Evolutionary conservation across 92 coral and sea anemone species (phyloP).

Genomic region (Epizoanthus scotinus): DNA sequence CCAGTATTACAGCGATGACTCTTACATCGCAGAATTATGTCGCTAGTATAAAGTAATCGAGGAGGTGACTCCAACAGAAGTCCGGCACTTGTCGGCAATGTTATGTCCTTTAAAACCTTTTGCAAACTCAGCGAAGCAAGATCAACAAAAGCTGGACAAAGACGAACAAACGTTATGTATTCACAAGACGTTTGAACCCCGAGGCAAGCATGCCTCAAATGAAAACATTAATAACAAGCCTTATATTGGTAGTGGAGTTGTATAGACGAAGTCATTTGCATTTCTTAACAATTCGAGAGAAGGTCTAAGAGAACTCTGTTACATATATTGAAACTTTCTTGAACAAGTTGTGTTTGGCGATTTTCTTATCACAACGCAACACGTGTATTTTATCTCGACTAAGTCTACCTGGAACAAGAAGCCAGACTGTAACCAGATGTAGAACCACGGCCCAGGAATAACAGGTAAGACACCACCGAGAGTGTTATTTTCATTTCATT

Average conservation of each 20-base stretch:
- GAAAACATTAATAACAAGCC: slow-evolving; percentile 36
- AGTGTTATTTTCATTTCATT: not conserved
- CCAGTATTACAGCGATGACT: not conserved
- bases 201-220: slow-evolving; percentile 42
- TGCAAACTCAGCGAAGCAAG: slow-evolving; percentile 39
- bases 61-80: not conserved
- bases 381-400: not conserved
- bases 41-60: not conserved
- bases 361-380: not conserved
- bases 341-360: not conserved
- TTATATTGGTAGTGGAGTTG: slow-evolving; percentile 29
- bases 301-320: slow-evolving; percentile 22
- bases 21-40: not conserved
- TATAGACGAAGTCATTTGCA: slow-evolving; percentile 32
- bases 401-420: not conserved
- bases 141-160: not conserved
- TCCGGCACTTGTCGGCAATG: not conserved
- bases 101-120: not conserved
- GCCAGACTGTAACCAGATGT: not conserved
- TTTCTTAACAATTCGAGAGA: slow-evolving; percentile 31
- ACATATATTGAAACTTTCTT: not conserved
- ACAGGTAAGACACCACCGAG: slow-evolving; percentile 1
- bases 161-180: slow-evolving; percentile 33
- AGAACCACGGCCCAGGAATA: slow-evolving; percentile 13
- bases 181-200: slow-evolving; percentile 29